Base-by-base conservation (phyloP, 1,140 invertebrate genomes). In the Samia ricini region DNA sequence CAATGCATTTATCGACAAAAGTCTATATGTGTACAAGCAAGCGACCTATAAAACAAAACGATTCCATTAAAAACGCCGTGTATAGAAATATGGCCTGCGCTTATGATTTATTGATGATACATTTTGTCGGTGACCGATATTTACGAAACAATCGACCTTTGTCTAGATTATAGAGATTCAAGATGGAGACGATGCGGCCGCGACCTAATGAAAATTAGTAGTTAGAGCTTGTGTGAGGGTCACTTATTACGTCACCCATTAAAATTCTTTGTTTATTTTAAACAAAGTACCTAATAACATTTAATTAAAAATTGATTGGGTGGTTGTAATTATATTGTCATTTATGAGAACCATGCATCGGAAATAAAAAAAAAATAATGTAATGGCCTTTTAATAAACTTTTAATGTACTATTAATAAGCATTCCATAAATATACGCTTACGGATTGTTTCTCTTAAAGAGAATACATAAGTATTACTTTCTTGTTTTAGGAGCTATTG, bases 1-100 rank as follows among this genome's bases (percentile, higher is more conserved):
- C 70, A 33, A 62, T 66, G 65, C 63, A 57, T 76, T 77, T 76
- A 70, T 76, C 66, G 68, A 64, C 51, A 57, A 70, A 72, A 74
- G 70, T 78, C 78, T 72, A 68, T 71, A 66, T 63, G n/a, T n/a
- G n/a, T n/a, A n/a, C n/a, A n/a, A 72, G 62, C 54, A 61, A 60
- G 51, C 55, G 69, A 69, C 74, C 69, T 72, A 69, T 69, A 65
- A 76, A 69, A 65, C 50, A 26, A 21, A 59, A 49, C 55, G 26
- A 49, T 49, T 50, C 33, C 48, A 29, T 61, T 26, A 22, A 60
- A 49, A 19, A 57, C 7, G 8, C 4, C 2, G 18, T 18, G 19
- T 36, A 33, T 33, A 33, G 56, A 57, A 57, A 57, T 33, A 57
- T 57, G 10, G 29, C 0, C 26, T 18, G 24, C 21, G 20, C 2